Conservation (phyloP, 1,140 invertebrate species). For the Charaxes varanes region DNA sequence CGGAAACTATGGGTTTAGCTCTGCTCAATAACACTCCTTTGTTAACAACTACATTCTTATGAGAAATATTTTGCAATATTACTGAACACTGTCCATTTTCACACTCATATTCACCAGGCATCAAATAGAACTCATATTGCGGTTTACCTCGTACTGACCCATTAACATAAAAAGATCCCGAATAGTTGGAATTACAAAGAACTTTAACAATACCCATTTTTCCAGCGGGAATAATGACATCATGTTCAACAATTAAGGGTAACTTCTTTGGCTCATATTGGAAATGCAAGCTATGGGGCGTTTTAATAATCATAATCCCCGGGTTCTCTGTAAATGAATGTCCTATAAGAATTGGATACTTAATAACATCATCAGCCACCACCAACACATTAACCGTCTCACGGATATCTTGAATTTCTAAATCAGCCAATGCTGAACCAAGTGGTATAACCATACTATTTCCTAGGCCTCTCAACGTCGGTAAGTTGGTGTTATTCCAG, state of each 20-base stretch:
- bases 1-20: too few species aligned
- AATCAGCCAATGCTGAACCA: not conserved
- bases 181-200: too few species aligned
- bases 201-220: too few species aligned
- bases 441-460: not conserved
- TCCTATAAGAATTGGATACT: constrained; percentile 8
- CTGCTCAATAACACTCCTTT: too few species aligned
- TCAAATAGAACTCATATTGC: too few species aligned
- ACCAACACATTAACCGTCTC: constrained; percentile 4
- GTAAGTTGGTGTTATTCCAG: constrained; percentile 2
- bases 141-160: too few species aligned
- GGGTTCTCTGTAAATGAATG: constrained; percentile 19
- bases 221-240: constrained; percentile 3
- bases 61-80: too few species aligned
- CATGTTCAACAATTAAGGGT: constrained; percentile 1
- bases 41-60: too few species aligned
- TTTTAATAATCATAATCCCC: constrained; percentile 14
- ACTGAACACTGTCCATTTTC: too few species aligned
- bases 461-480: constrained; percentile 9
- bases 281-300: constrained; percentile 9
- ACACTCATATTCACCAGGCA: too few species aligned
- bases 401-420: constrained; percentile 3
- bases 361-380: constrained; percentile 8
- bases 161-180: too few species aligned
- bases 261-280: constrained; percentile 13